These are phyloP conservation scores for Linurgus olivaceus DNA, from an alignment of 2,797 vertebrate species.

Conservation along the genomic window DNA sequence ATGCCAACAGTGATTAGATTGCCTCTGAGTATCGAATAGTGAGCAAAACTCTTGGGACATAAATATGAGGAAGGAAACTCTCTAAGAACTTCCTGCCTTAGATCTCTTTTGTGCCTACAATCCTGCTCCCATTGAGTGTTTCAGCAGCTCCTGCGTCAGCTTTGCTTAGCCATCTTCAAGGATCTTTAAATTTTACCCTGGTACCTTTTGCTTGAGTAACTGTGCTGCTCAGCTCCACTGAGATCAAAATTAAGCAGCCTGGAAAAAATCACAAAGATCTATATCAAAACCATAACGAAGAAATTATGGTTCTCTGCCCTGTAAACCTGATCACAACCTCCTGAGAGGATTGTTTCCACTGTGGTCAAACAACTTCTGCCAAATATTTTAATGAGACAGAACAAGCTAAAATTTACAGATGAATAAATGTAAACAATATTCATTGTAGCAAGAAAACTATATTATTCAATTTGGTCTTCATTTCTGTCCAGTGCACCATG, in stretches of 20 bases:
- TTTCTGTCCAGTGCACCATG: neutral
- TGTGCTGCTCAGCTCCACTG: neutral
- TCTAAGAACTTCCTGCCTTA: neutral
- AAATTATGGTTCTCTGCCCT: neutral
- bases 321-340: neutral
- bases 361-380: neutral
- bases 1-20: neutral
- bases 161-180: neutral
- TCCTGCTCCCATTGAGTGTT: neutral
- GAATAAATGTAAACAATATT: neutral
- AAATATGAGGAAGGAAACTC: neutral
- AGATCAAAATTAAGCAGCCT: neutral
- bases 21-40: constrained; percentile 4
- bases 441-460: neutral
- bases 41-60: neutral
- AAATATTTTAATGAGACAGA: neutral
- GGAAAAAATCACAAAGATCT: neutral
- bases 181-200: neutral
- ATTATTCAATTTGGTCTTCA: neutral
- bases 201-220: neutral
- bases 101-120: neutral
- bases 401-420: neutral
- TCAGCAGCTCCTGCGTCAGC: neutral
- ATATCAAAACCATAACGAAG: neutral
- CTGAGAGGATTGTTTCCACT: neutral